These are phyloP conservation scores for Seriola quinqueradiata DNA, from an alignment of 2,113 vertebrate genomes.

Conservation along the genomic window DNA sequence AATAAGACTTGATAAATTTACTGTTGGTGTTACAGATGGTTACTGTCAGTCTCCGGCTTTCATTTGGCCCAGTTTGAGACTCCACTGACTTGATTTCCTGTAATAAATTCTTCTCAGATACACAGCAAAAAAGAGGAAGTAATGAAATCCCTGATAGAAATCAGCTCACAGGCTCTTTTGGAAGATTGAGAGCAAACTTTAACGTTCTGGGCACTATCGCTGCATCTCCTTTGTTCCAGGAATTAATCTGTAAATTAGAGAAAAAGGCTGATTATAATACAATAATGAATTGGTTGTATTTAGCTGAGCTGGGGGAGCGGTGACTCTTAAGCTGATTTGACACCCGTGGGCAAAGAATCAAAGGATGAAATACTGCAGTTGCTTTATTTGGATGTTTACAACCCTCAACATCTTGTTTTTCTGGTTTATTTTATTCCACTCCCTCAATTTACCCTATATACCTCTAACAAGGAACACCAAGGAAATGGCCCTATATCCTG, in stretches of 20 bases:
- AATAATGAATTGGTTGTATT: slow-evolving; percentile 28
- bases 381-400: slow-evolving; percentile 43
- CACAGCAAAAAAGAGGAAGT: slow-evolving; percentile 28
- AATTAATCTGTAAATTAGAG: background rate
- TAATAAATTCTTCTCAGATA: slow-evolving; percentile 38
- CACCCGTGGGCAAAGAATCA: slow-evolving; percentile 29
- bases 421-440: background rate
- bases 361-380: slow-evolving; percentile 32
- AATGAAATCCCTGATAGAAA: slow-evolving; percentile 39
- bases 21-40: slow-evolving; percentile 10
- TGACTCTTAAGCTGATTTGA: slow-evolving; percentile 25
- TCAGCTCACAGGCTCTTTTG: background rate
- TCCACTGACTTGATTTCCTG: slow-evolving; percentile 50
- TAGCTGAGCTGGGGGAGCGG: background rate
- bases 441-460: background rate
- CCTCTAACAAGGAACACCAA: background rate
- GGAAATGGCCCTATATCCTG: background rate
- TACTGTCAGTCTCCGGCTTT: slow-evolving; percentile 22
- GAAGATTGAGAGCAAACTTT: slow-evolving; percentile 26
- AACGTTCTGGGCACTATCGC: slow-evolving; percentile 5
- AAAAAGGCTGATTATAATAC: slow-evolving; percentile 2
- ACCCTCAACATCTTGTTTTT: slow-evolving; percentile 26
- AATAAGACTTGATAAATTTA: background rate
- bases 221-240: slow-evolving; percentile 18
- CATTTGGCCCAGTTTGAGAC: slow-evolving; percentile 19